phyloP scores from a whole-genome alignment of 2,888 invertebrate genomes.

The Leistus spinibarbis region DNA sequence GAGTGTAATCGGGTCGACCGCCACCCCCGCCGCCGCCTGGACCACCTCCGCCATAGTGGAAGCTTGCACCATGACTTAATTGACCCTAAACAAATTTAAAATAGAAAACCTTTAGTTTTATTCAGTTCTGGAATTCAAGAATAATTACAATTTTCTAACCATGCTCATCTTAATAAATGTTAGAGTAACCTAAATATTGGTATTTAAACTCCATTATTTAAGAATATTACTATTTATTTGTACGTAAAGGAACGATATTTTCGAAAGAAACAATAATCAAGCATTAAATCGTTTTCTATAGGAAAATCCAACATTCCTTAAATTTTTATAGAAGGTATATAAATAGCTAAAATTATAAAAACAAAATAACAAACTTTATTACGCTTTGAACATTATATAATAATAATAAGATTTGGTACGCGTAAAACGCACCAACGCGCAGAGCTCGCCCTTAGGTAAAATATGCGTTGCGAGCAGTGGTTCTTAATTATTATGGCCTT shows the following conservation, averaged over 20 bases:
- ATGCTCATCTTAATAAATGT: too few species aligned
- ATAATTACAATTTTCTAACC: too few species aligned
- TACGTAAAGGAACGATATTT: neutral
- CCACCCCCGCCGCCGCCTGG: slow-evolving; percentile 62
- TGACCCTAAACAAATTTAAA: slow-evolving; percentile 50
- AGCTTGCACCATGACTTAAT: slow-evolving; percentile 55
- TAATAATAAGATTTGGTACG: too few species aligned
- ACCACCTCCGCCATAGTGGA: slow-evolving; percentile 61
- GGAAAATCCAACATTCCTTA: neutral
- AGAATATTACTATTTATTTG: too few species aligned
- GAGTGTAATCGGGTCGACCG: slow-evolving; percentile 53
- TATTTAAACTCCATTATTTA: too few species aligned
- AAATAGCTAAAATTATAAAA: neutral
- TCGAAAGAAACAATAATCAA: neutral
- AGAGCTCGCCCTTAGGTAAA: too few species aligned
- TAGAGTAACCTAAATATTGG: too few species aligned
- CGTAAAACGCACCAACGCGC: too few species aligned
- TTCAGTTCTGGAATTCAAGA: neutral
- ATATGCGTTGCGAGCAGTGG: too few species aligned
- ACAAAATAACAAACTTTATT: neutral
- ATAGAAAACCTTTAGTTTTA: neutral
- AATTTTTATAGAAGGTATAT: neutral
- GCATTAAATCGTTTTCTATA: neutral
- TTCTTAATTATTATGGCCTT: too few species aligned
- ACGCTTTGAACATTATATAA: too few species aligned